Evolutionary conservation across 2,888 invertebrate species (phyloP).

Genomic region (Bimastos eiseni): DNA sequence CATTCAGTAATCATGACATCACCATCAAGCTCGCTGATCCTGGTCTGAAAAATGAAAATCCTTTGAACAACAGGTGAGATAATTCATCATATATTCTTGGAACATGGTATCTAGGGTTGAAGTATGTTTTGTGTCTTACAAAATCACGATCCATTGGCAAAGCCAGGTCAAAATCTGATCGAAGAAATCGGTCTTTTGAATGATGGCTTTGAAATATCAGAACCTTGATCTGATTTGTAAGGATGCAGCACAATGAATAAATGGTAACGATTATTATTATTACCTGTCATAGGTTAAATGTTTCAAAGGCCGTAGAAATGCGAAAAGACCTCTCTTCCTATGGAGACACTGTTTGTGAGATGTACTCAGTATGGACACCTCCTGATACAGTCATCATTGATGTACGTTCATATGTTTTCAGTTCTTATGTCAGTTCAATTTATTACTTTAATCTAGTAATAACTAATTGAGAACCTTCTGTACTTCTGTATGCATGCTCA

Average conservation of each 20-base stretch:
- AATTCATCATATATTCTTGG: too few species aligned
- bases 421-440: not conserved
- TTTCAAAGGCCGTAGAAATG: not conserved
- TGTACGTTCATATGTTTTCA: not conserved
- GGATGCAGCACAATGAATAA: not conserved
- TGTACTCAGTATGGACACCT: not conserved
- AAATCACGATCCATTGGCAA: too few species aligned
- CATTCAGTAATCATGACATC: not conserved
- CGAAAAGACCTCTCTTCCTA: not conserved
- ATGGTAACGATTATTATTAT: not conserved
- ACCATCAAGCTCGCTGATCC: slow-evolving; percentile 7
- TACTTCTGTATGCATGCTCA: too few species aligned
- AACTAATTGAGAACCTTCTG: too few species aligned
- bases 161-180: too few species aligned
- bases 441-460: not conserved
- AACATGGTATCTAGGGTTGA: too few species aligned
- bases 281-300: not conserved
- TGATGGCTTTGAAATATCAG: too few species aligned
- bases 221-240: too few species aligned
- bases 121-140: too few species aligned
- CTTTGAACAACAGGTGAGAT: not conserved
- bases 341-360: not conserved
- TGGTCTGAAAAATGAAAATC: not conserved
- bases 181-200: too few species aligned
- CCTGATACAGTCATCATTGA: not conserved